Evolutionary conservation across 2,888 invertebrate species (phyloP), one percentile per base, ranked within the genome.

Genomic region (Synanthedon myopaeformis): DNA sequence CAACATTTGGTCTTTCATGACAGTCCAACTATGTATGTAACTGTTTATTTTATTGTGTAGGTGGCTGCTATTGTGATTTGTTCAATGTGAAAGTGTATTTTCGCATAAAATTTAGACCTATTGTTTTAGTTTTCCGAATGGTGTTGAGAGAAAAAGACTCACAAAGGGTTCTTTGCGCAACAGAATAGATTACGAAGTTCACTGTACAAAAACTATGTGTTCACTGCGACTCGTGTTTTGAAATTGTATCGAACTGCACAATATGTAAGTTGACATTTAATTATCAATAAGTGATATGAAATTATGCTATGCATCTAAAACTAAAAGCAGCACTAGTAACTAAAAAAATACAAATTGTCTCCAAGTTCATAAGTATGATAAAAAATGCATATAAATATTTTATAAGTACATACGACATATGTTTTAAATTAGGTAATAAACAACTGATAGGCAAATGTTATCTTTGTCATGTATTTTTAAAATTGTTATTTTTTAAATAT

Each of bases 101-200:
- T 83, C 80, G 82, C 82, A 79, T 84, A 81, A 79, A 82, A 82
- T 85, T 85, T 76, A 76, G 79, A 77, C 86, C 85, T 81, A 87
- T 87, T 87, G 87, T 86, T 83, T 74, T 61, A 69, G 69, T 74
- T 77, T 83, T 83, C 81, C 76, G 77, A 76, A 79, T 72, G 69
- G 71, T 66, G 66, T 72, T 76, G 76, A 75, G 79, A 81, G 81
- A 78, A 35, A 35, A 79, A 69, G 72, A 59, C 64, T 64, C 65
- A 64, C 67, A 56, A 51, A 66, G 60, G 61, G 69, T 63, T 58
- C 62, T 70, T 81, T 78, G 76, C 71, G 72, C 74, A 76, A 49
- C 8, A 49, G 5, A 45, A 45, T n/a, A 8, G 8, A 19, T 23
- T 49, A 49, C 17, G 13, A 13, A 45, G 45, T 45, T 45, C 14